Evolutionary conservation across 2,113 vertebrate genomes (phyloP), one percentile per base, ranked within the genome.

Genomic region (Chaetops frenatus): DNA sequence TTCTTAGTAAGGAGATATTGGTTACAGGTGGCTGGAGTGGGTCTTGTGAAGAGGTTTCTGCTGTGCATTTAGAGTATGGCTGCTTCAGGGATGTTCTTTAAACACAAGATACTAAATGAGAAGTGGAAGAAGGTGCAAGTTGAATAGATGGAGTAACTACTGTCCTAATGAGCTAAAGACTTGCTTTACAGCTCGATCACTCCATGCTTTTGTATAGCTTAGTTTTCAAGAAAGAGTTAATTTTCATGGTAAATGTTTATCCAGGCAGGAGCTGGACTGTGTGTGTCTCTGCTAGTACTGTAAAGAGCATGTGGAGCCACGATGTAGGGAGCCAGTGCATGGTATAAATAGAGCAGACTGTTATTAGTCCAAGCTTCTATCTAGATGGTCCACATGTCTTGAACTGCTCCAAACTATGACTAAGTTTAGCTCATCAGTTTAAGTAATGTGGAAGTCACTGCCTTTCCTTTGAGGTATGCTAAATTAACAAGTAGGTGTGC

Each of bases 281-380:
- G 7, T 31, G 35, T 81, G 42, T 90, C 56, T 84, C 42, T 77
- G 42, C 54, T 31, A 50, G 35, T 56, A 20, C 45, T 8, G 3
- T 80, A 36, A 81, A 86, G 81, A 92, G n/a, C 33, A 20, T 58
- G 48, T 71, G 92, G 71, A 88, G 70, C 82, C 36, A 40, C 44
- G 15, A 81, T 89, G 60, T 81, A 91, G 77, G 54, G 61, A 82
- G 35, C 40, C 40, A 45, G 51, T 65, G 12, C 66, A 36, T 44
- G 54, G 69, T 92, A 94, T 95, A 90, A 93, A 93, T 90, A 91
- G 83, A 95, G 70, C 74, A 88, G 88, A 67, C 83, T 94, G 73
- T 91, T 95, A 76, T 15, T 95, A 94, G 80, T 86, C n/a, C 35
- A 77, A n/a, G 45, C 22, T 85, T 85, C 78, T 88, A 48, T 94